These are phyloP conservation scores for Quadroppia sp. DNA, from an alignment of 2,888 invertebrate species.

Conservation along the genomic window DNA sequence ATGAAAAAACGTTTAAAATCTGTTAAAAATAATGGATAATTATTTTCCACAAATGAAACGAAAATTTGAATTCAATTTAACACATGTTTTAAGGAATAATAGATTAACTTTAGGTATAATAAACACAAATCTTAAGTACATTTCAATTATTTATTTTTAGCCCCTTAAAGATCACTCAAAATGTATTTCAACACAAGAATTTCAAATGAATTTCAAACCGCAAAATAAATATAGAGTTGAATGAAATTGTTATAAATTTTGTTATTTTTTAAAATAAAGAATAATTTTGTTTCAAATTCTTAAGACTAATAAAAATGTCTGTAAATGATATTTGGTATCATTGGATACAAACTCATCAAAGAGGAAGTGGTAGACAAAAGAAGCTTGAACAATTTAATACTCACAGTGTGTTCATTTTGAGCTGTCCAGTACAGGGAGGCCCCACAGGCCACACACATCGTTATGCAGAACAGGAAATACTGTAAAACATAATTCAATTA, in stretches of 20 bases:
- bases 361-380: not conserved
- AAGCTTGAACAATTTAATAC: not conserved
- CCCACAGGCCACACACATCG: conserved; percentile 43
- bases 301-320: too few species aligned
- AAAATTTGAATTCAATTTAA: not conserved
- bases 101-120: not conserved
- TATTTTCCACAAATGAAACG: not conserved
- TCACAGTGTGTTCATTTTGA: conserved; percentile 33
- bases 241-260: not conserved
- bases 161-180: not conserved
- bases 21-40: too few species aligned
- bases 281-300: not conserved
- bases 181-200: not conserved
- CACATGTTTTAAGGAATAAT: not conserved
- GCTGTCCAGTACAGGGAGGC: conserved; percentile 42
- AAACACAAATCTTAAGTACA: not conserved
- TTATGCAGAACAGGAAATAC: conserved; percentile 43
- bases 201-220: not conserved
- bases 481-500: conserved; percentile 3
- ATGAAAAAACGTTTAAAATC: too few species aligned
- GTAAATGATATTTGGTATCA: too few species aligned
- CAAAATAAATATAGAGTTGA: not conserved
- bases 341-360: too few species aligned
- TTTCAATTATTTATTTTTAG: conserved; percentile 19
- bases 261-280: not conserved